Base-by-base conservation (phyloP, 2,113 vertebrate species). In the Dromas ardeola region DNA sequence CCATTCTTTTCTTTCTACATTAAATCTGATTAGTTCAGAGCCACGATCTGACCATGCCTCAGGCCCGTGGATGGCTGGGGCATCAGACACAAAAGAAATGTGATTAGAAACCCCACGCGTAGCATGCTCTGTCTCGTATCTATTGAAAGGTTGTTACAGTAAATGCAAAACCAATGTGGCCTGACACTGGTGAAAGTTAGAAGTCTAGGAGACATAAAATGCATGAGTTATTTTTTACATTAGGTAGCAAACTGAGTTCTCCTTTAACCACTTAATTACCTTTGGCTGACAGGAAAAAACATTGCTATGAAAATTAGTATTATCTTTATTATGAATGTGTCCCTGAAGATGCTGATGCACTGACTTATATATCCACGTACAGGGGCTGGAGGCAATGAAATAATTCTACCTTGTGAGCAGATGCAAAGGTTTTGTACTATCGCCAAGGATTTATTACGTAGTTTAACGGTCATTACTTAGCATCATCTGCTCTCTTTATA, bases 241-340 rank as follows among this genome's bases (percentile, higher is more conserved):
- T 96, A 93, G 90, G 90, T 83, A 67, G 72, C 86, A 93, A 93
- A 96, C 92, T 10, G 74, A 94, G 86, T 95, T 95, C 95, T 95
- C 81, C 86, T 92, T 97, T 95, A 96, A 95, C 93, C 95, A 96
- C 90, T 96, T 97, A 95, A 97, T 97, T 94, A 96, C 86, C 88
- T 90, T 79, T 59, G 59, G 40, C 84, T 96, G 93, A 95, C 95
- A 97, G 95, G 70, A 91, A 94, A 95, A 97, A 85, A 93, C 80
- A 96, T 66, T 81, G 95, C 81, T 34, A 26, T 53, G 92, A 90
- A 95, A 97, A 95, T 89, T 71, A 92, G 87, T 58, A 91, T 96
- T 94, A 80, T 87, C 96, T 96, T 91, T 93, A 89, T 90, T 93
- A 97, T 93, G 80, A 88, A 96, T 96, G 73, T 93, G 92, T 84